Base-by-base conservation (phyloP, 2,113 vertebrate genomes). In the Pterocles gutturalis region DNA sequence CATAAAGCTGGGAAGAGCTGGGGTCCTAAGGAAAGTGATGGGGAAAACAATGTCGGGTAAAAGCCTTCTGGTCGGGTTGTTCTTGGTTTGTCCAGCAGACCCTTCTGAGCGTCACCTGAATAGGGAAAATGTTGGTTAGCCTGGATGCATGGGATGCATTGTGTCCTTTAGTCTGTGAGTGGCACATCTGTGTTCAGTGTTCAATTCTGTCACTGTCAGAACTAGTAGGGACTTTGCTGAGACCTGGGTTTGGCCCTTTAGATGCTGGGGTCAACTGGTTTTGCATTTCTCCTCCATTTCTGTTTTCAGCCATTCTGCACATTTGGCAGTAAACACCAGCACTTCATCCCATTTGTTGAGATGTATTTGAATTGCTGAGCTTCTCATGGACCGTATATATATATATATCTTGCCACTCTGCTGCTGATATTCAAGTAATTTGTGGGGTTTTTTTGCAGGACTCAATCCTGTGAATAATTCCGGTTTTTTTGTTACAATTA, bases 351-450 rank as follows among this genome's bases (percentile, higher is more conserved):
- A 4, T 54, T 73, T 62, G 66, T 7, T 28, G 62, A 69, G 20
- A 16, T 33, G 11, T 34, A 21, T 53, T 82, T 45, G 14, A 43
- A 13, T 53, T 55, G 33, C 77, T 34, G 73, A 84, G 57, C 13
- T 53, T 31, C 28, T 67, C 20, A 1, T 3, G 9, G 34, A 9
- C 60, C 4, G n/a, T n/a, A 38, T 38, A 38, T 38, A 0, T 16
- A 17, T 51, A 78, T 54, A 13, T 54, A 10, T 16, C 14, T 79
- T 36, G 7, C n/a, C 11, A 0, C 22, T 36, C 31, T 38, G 0
- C 17, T 60, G 28, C 48, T 78, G n/a, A 8, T 53, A 21, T 4
- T 76, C 10, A 14, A 14, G 49, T 53, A 46, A 34, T 17, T 73
- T 18, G 7, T 21, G 21, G 17, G 8, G 11, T 36, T 72, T 72